These are phyloP conservation scores for Pseudopodoces humilis DNA, from an alignment of 2,113 vertebrate species.

Conservation along the genomic window DNA sequence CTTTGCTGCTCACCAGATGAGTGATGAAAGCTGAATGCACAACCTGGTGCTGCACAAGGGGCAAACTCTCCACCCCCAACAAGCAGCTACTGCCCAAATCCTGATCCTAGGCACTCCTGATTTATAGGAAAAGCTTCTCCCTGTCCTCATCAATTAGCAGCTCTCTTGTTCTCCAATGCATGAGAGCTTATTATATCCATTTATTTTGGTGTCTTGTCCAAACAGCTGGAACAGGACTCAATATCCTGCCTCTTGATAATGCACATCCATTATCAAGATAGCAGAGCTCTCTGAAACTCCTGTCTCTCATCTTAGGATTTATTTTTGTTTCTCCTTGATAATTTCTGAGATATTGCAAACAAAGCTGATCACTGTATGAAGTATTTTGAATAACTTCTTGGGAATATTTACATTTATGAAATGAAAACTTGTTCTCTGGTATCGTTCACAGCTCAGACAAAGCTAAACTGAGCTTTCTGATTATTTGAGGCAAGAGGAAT, in stretches of 20 bases:
- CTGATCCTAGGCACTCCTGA: not conserved
- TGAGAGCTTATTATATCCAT: constrained; percentile 15
- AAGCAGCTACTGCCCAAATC: not conserved
- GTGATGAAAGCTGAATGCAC: not conserved
- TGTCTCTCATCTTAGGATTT: not conserved
- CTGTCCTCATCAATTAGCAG: not conserved
- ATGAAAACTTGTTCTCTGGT: not conserved
- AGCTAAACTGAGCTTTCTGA: not conserved
- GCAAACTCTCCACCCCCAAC: not conserved
- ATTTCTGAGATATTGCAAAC: not conserved
- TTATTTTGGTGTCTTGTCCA: constrained; percentile 8
- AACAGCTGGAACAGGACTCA: constrained; percentile 14
- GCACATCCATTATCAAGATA: not conserved
- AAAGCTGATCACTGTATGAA: not conserved
- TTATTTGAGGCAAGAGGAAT: not conserved
- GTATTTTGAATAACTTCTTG: not conserved
- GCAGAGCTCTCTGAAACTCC: not conserved
- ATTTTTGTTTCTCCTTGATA: not conserved
- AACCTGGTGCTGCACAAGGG: not conserved
- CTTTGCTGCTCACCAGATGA: not conserved
- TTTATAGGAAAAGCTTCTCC: not conserved
- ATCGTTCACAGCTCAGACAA: not conserved
- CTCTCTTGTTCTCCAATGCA: not conserved
- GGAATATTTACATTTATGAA: not conserved
- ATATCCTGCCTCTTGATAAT: not conserved